Conservation (phyloP, 1,140 invertebrate genomes). For the Oppia nitens region DNA sequence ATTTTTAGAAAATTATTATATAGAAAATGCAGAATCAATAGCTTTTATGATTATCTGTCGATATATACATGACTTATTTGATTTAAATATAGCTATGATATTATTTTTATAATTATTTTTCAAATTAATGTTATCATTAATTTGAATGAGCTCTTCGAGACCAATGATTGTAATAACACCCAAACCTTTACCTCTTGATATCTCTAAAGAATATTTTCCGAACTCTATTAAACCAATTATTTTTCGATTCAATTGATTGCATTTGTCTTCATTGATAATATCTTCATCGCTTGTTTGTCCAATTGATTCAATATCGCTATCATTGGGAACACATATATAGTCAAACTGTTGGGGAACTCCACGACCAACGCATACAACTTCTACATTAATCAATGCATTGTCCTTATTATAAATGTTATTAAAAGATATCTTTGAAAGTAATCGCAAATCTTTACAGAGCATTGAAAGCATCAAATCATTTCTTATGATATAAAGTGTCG, state of each 20-base stretch:
- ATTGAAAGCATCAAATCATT: not conserved
- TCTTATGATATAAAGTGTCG: not conserved
- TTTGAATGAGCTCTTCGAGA: conserved; percentile 42
- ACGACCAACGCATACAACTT: not conserved
- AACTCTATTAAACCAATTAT: conserved; percentile 15
- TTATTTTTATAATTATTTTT: not conserved
- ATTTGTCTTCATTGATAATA: no score
- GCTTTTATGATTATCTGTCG: not conserved
- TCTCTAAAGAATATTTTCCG: conserved; percentile 5
- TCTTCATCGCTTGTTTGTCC: not conserved
- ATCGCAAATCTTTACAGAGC: not conserved
- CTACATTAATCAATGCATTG: conserved; percentile 3
- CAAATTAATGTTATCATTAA: conserved; percentile 30
- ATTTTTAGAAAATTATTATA: no score
- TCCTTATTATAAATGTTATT: not conserved
- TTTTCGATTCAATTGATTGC: not conserved
- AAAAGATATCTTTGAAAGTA: not conserved
- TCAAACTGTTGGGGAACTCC: not conserved
- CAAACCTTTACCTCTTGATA: conserved; percentile 8
- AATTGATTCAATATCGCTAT: not conserved
- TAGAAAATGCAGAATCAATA: not conserved
- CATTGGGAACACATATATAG: conserved; percentile 2
- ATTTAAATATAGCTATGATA: not conserved
- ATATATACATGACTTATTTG: not conserved
- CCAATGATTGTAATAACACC: conserved; percentile 1